These are phyloP conservation scores for Heliocidaris erythrogramma DNA, from an alignment of 35 echinoderm and acorn worm genomes.

Conservation along the genomic window DNA sequence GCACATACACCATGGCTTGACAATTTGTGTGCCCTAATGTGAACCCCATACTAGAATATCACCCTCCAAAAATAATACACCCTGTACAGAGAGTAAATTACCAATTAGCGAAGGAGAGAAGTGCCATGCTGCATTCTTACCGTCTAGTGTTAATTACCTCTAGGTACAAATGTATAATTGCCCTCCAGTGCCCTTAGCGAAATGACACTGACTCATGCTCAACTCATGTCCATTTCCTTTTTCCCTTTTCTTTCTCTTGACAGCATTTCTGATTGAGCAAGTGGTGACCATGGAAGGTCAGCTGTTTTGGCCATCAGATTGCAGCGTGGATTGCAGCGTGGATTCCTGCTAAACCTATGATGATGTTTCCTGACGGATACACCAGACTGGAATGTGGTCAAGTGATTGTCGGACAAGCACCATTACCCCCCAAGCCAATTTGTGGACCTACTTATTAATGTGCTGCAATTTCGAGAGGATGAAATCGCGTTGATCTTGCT, in stretches of 20 bases:
- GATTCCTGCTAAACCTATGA: background rate
- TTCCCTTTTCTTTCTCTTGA: background rate
- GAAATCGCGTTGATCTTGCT: background rate
- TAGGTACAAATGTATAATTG: background rate
- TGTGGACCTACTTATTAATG: background rate
- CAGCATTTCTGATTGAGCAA: background rate
- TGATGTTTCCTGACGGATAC: background rate
- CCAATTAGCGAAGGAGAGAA: background rate
- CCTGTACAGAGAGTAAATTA: background rate
- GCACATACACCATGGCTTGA: too few relatives aligned
- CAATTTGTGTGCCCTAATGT: too few relatives aligned
- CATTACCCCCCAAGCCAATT: background rate
- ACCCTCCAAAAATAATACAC: too few relatives aligned
- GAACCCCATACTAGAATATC: too few relatives aligned
- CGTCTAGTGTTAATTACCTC: background rate
- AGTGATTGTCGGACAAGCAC: background rate
- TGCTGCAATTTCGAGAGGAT: background rate
- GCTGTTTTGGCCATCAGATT: background rate
- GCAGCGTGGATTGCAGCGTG: background rate
- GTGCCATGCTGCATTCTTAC: background rate
- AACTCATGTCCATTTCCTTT: background rate
- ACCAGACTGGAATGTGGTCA: background rate
- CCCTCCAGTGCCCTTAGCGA: background rate
- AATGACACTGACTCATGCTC: background rate
- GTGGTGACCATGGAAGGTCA: background rate